A percentile compares a stretch with the other conserved stretches of the same genome.
Conservation (phyloP, 2,888 invertebrate genomes). For the Sarcophaga caerulescens region DNA sequence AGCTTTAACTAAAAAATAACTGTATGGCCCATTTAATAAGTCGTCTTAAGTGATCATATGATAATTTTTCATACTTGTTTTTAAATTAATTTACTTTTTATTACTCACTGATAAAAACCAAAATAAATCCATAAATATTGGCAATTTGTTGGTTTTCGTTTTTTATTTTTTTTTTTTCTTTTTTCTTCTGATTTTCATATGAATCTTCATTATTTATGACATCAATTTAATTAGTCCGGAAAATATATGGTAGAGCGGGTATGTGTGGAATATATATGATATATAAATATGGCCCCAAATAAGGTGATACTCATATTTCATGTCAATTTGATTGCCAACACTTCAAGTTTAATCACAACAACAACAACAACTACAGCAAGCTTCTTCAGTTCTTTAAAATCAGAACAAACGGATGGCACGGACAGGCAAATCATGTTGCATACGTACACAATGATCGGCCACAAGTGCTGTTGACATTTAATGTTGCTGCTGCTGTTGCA, state of each 20-base stretch:
- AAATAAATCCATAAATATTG: constrained; percentile 58
- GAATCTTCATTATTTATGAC: constrained; percentile 66
- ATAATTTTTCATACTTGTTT: constrained; percentile 18
- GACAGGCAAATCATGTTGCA: constrained; percentile 13
- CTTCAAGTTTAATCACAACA: constrained; percentile 67
- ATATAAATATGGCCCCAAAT: constrained; percentile 34
- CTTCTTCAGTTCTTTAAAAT: constrained; percentile 34
- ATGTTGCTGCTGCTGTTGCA: constrained; percentile 25
- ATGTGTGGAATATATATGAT: background rate
- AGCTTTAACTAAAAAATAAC: too few relatives aligned
- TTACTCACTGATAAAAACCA: constrained; percentile 55
- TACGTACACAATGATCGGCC: background rate
- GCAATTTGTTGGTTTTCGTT: constrained; percentile 3
- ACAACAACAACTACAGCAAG: constrained; percentile 10
- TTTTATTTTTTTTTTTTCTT: too few relatives aligned
- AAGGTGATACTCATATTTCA: constrained; percentile 67
- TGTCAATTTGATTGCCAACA: constrained; percentile 69
- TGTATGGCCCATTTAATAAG: too few relatives aligned
- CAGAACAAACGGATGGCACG: constrained; percentile 3
- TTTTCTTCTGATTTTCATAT: constrained; percentile 37
- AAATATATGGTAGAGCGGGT: constrained; percentile 39
- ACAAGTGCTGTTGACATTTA: constrained; percentile 15
- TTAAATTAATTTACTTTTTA: constrained; percentile 66
- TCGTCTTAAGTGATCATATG: too few relatives aligned
- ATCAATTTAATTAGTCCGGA: constrained; percentile 68